A percentile compares a stretch with the other conserved stretches of the same genome.
Evolutionary conservation across 2,888 invertebrate species (phyloP).

Genomic region (Lithosia quadra): DNA sequence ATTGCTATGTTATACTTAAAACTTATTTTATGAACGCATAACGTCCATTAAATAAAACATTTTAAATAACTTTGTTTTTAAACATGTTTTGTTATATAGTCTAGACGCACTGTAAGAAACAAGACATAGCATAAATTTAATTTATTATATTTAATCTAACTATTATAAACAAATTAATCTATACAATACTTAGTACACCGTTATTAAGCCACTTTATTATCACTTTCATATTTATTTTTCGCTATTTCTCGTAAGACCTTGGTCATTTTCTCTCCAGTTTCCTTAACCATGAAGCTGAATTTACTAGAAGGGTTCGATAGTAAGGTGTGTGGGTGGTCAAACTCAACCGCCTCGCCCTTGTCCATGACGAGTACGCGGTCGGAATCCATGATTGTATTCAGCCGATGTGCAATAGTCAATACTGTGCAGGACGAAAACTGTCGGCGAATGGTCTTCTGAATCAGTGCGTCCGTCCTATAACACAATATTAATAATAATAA

Average conservation of each 20-base stretch:
- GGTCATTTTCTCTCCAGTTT: slow-evolving; percentile 87
- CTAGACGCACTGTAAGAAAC: neutral
- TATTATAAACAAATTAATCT: no score
- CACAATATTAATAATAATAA: neutral
- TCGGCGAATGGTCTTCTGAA: slow-evolving; percentile 93
- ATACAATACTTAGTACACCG: slow-evolving; percentile 25
- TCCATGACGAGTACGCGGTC: slow-evolving; percentile 95
- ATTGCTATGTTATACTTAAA: no score
- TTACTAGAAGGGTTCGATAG: slow-evolving; percentile 86
- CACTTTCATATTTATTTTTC: slow-evolving; percentile 67
- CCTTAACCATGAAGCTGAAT: slow-evolving; percentile 89
- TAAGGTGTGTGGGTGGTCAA: slow-evolving; percentile 89
- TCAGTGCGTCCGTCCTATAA: slow-evolving; percentile 89
- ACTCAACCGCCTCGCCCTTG: slow-evolving; percentile 91
- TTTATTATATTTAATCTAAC: neutral
- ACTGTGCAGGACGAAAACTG: slow-evolving; percentile 94
- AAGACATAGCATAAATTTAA: neutral
- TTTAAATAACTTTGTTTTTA: no score
- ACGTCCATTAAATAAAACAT: no score
- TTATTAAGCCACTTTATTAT: slow-evolving; percentile 45
- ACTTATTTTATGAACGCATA: no score
- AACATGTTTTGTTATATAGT: neutral
- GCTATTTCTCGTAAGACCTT: slow-evolving; percentile 70
- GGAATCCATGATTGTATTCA: slow-evolving; percentile 97
- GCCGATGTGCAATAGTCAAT: slow-evolving; percentile 95